These are phyloP conservation scores for Melinaea menophilus DNA, from an alignment of 2,888 invertebrate species.

Conservation along the genomic window DNA sequence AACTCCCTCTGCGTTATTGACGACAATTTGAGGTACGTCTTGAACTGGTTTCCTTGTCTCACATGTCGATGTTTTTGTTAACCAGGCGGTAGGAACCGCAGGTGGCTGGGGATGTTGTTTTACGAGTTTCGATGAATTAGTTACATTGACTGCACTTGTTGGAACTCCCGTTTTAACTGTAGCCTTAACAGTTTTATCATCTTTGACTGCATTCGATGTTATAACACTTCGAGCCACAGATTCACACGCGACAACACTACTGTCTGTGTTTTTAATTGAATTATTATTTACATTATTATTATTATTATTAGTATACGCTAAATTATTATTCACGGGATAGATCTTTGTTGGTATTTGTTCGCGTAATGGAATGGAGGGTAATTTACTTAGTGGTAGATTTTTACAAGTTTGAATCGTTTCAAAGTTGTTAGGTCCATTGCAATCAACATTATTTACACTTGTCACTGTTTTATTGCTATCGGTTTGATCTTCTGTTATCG, in stretches of 20 bases:
- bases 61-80: conserved; percentile 39
- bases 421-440: conserved; percentile 32
- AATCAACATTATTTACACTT: conserved; percentile 35
- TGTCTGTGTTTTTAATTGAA: conserved; percentile 27
- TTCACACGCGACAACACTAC: conserved; percentile 20
- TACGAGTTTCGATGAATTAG: conserved; percentile 36
- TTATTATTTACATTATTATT: conserved; percentile 34
- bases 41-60: conserved; percentile 38
- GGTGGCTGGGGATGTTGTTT: conserved; percentile 58
- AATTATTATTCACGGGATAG: conserved; percentile 41
- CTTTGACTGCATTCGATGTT: conserved; percentile 15
- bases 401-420: conserved; percentile 39
- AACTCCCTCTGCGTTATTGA: conserved; percentile 54
- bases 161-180: conserved; percentile 30
- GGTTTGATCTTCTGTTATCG: conserved; percentile 34
- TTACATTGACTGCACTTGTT: conserved; percentile 36
- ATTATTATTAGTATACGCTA: conserved; percentile 36
- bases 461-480: conserved; percentile 40
- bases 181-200: conserved; percentile 27
- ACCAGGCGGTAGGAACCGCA: conserved; percentile 67
- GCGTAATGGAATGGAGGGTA: conserved; percentile 63
- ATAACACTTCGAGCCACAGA: conserved; percentile 25
- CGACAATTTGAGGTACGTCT: conserved; percentile 54
- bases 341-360: conserved; percentile 44
- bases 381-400: conserved; percentile 54